Conservation (phyloP, 2,888 invertebrate genomes). For the Zeuzera pyrina region DNA sequence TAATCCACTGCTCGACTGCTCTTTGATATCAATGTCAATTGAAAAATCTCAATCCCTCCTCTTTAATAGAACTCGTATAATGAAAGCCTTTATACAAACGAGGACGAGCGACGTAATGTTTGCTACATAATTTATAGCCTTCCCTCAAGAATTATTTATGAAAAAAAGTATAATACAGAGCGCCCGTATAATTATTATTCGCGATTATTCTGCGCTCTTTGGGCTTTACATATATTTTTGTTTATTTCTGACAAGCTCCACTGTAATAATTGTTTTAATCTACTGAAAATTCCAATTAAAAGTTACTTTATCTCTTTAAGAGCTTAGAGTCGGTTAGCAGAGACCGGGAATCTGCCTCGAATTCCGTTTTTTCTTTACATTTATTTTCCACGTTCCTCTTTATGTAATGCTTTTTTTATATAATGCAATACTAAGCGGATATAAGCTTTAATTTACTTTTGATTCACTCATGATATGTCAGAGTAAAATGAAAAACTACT, state of each 20-base stretch:
- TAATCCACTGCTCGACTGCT: conserved; percentile 22
- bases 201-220: conserved; percentile 9
- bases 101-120: neutral
- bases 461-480: too few species aligned
- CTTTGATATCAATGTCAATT: conserved; percentile 7
- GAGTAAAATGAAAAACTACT: too few species aligned
- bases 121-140: conserved; percentile 6
- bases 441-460: too few species aligned
- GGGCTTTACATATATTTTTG: conserved; percentile 26
- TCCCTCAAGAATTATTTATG: conserved; percentile 1
- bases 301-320: conserved; percentile 47
- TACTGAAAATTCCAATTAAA: conserved; percentile 59
- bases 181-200: conserved; percentile 10
- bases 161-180: conserved; percentile 6
- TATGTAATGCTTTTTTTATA: neutral
- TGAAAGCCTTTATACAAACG: conserved; percentile 4
- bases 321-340: conserved; percentile 43
- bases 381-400: conserved; percentile 18
- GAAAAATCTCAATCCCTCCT: conserved; percentile 7
- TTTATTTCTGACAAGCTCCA: conserved; percentile 36
- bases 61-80: conserved; percentile 2
- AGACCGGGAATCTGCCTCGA: conserved; percentile 26
- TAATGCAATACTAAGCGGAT: too few species aligned
- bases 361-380: conserved; percentile 21
- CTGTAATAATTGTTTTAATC: conserved; percentile 57